Conservation (phyloP, 2,888 invertebrate species). For the Drosophila longiperda region DNA sequence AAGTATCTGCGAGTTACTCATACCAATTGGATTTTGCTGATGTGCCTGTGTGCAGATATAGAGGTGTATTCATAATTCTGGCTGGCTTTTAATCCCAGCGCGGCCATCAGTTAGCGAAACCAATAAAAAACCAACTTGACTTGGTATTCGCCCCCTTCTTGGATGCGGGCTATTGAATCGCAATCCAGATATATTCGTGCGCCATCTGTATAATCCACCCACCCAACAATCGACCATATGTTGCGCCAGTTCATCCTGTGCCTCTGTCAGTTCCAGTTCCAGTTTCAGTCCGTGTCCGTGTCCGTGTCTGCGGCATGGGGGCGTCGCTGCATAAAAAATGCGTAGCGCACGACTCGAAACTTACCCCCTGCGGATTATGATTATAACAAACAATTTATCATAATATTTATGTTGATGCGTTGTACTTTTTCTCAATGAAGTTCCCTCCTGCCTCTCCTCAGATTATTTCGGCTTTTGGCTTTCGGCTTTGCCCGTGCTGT, state of each 20-base stretch:
- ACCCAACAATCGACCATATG: constrained; percentile 83
- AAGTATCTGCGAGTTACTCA: constrained; percentile 57
- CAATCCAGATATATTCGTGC: constrained; percentile 60
- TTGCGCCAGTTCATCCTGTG: constrained; percentile 70
- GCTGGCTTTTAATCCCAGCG: constrained; percentile 44
- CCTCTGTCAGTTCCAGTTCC: constrained; percentile 12
- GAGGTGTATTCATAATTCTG: constrained; percentile 35
- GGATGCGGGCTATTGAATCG: constrained; percentile 64
- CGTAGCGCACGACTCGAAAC: constrained; percentile 78
- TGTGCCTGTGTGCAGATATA: constrained; percentile 2
- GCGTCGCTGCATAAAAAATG: constrained; percentile 64
- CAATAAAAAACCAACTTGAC: constrained; percentile 74
- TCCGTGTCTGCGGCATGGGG: constrained; percentile 38
- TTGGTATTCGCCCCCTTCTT: constrained; percentile 31
- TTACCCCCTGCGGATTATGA: constrained; percentile 84
- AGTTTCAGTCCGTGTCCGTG: constrained; percentile 10
- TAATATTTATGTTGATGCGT: constrained; percentile 84
- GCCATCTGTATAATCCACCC: constrained; percentile 82
- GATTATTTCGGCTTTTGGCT: constrained; percentile 28
- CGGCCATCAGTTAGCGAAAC: constrained; percentile 58
- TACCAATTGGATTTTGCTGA: neutral
- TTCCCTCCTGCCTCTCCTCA: constrained; percentile 33
- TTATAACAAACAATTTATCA: constrained; percentile 84
- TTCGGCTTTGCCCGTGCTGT: constrained; percentile 65
- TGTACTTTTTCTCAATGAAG: constrained; percentile 84